These are phyloP conservation scores for Hyles euphorbiae DNA, from an alignment of 1,140 invertebrate genomes.

Conservation along the genomic window DNA sequence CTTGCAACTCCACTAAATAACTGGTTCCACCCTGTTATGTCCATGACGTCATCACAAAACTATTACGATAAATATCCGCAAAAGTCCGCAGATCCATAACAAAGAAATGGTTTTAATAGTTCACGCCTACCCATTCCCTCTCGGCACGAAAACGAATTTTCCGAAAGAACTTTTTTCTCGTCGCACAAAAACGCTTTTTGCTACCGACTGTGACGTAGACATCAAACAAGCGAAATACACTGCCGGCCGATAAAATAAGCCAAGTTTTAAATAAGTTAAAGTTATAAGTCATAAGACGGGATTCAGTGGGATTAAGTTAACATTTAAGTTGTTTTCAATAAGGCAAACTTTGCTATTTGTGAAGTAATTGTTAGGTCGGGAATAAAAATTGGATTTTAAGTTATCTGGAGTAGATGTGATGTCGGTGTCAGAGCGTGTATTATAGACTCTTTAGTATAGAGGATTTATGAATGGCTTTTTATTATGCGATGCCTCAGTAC, in stretches of 20 bases:
- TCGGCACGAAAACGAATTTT: constrained; percentile 29
- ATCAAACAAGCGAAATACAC: constrained; percentile 36
- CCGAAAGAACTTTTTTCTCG: constrained; percentile 23
- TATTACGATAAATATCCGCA: too few relatives aligned
- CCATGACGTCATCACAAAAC: too few relatives aligned
- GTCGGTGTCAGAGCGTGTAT: too few relatives aligned
- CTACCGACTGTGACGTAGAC: constrained; percentile 29
- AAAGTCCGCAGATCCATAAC: constrained; percentile 5
- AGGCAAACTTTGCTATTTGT: background rate
- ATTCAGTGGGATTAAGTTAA: too few relatives aligned
- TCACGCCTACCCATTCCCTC: constrained; percentile 8
- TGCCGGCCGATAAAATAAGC: constrained; percentile 17
- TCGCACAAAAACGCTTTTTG: constrained; percentile 37
- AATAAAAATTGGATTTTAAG: too few relatives aligned
- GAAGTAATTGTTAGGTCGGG: too few relatives aligned
- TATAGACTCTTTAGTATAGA: too few relatives aligned
- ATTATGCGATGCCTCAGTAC: too few relatives aligned
- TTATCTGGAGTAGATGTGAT: too few relatives aligned
- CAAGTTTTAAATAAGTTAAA: constrained; percentile 1
- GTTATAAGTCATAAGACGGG: background rate
- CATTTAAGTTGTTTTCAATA: constrained; percentile 1
- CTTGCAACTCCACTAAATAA: too few relatives aligned
- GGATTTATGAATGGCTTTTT: too few relatives aligned
- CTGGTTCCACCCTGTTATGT: too few relatives aligned
- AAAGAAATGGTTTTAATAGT: constrained; percentile 22